Conservation (phyloP, 2,113 vertebrate species). For the Salvator merianae region DNA sequence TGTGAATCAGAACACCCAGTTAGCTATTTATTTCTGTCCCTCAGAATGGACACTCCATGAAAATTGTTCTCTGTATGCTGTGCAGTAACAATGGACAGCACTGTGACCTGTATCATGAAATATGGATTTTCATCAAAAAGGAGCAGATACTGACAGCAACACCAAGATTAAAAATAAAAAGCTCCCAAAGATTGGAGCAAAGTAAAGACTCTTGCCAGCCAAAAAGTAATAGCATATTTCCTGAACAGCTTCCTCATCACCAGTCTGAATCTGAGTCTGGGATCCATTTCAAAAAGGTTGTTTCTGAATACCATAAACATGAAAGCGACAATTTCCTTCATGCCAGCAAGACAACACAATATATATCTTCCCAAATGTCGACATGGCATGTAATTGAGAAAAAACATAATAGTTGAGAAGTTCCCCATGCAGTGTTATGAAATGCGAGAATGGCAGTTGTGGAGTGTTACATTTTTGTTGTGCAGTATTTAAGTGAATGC, state of each 20-base stretch:
- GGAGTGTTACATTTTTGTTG: constrained; percentile 61
- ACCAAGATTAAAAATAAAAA: neutral
- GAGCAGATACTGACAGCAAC: constrained; percentile 28
- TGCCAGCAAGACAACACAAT: constrained; percentile 9
- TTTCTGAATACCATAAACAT: constrained; percentile 20
- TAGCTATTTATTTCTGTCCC: neutral
- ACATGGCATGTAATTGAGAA: constrained; percentile 15
- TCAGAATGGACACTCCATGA: neutral
- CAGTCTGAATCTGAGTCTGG: neutral
- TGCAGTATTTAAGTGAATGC: constrained; percentile 46
- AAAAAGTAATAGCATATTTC: neutral
- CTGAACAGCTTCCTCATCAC: constrained; percentile 1
- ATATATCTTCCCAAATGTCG: constrained; percentile 21
- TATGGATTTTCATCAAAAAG: constrained; percentile 18
- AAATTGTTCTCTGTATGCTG: neutral
- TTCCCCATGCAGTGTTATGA: constrained; percentile 47
- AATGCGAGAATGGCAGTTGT: constrained; percentile 49
- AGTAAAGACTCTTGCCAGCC: constrained; percentile 20
- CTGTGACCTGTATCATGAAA: neutral
- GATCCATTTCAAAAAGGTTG: constrained; percentile 39
- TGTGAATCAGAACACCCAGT: neutral
- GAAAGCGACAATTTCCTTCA: constrained; percentile 36
- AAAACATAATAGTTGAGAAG: constrained; percentile 31
- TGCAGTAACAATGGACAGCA: neutral
- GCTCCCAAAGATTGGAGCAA: neutral